Percentiles rank a stretch among this genome's conserved stretches.
Conservation (phyloP, 2,113 vertebrate genomes). For the Atractosteus spatula region DNA sequence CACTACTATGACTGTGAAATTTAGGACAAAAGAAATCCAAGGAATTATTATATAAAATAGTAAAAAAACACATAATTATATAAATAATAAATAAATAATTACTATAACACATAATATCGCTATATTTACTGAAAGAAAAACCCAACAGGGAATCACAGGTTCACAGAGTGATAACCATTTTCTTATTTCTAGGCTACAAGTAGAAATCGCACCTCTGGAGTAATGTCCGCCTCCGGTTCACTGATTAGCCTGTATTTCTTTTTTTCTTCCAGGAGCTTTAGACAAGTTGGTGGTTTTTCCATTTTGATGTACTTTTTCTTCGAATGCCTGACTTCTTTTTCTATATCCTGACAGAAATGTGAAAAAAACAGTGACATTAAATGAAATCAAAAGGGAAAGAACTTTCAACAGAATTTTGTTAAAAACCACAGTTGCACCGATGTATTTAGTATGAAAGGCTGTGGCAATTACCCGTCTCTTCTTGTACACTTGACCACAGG, state of each 20-base stretch:
- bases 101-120: no score
- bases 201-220: slow-evolving; percentile 61
- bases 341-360: slow-evolving; percentile 65
- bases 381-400: background rate
- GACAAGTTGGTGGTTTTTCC: slow-evolving; percentile 75
- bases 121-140: no score
- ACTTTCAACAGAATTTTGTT: background rate
- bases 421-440: no score
- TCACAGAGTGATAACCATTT: background rate
- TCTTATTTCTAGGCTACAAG: background rate
- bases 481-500: no score
- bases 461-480: no score
- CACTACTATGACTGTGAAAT: no score
- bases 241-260: slow-evolving; percentile 72
- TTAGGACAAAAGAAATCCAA: no score
- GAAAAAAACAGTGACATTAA: background rate
- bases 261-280: slow-evolving; percentile 65
- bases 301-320: slow-evolving; percentile 71
- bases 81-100: no score
- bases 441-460: no score
- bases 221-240: slow-evolving; percentile 77
- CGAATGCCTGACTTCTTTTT: slow-evolving; percentile 57
- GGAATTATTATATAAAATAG: no score
- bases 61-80: no score
- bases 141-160: background rate